Evolutionary conservation across 2,113 vertebrate species (phyloP), one percentile per base, ranked within the genome.

Genomic region (Ammodytes marinus): DNA sequence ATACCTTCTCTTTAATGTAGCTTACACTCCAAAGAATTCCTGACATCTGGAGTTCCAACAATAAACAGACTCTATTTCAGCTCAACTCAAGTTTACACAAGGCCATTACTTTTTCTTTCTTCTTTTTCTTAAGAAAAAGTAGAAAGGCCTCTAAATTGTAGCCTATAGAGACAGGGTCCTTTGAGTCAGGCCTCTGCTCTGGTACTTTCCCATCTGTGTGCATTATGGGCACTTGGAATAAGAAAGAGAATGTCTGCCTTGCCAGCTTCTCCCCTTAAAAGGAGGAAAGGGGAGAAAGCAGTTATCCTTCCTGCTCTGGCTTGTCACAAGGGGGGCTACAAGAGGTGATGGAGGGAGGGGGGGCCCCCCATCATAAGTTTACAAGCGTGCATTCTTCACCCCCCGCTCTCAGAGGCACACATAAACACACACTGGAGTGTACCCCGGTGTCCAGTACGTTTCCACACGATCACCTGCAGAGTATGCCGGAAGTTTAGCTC

Each of bases 311-410:
- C 71, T 46, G 27, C 76, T 81, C 52, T 69, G 80, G 66, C 66
- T 37, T 71, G 79, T 84, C 68, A 81, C 86, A 88, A 68, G 61
- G 58, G 78, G 83, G 86, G 59, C 74, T 68, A 46, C 69, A 77
- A 63, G 79, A 63, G 37, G 54, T 17, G 64, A 27, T 74, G 63
- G 37, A 35, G 69, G 52, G 81, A 83, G 69, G 79, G 27, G 27
- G 27, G 27, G 27, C 27, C 27, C 27, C 69, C 72, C 63, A 69
- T 74, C 60, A 87, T 69, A 89, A 88, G 88, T 74, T 89, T 78
- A 89, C 85, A 80, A n/a, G 37, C n/a, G 14, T 63, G 79, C 89
- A 89, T 93, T 94, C 93, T 68, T 88, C 45, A 86, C 80, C 78
- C 85, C 83, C 90, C 10, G 17, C 72, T 37, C 78, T 63, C 64